Conservation (phyloP, 2,888 invertebrate genomes). For the Clusia tigrina region DNA sequence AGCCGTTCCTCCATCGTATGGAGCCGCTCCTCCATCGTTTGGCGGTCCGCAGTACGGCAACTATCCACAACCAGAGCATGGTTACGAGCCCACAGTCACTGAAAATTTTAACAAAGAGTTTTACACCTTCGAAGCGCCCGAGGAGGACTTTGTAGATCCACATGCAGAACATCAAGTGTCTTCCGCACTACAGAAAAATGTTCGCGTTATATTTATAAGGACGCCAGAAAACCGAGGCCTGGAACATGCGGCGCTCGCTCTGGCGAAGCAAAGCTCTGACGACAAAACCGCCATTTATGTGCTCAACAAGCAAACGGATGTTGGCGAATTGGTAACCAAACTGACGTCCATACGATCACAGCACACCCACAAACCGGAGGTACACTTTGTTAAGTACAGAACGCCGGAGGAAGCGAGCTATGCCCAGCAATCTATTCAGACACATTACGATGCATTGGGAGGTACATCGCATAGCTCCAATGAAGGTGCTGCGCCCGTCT, state of each 20-base stretch:
- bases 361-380: constrained; percentile 45
- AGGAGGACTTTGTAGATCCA: constrained; percentile 41
- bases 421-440: constrained; percentile 52
- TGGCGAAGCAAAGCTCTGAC: constrained; percentile 52
- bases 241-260: constrained; percentile 47
- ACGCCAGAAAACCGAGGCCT: constrained; percentile 54
- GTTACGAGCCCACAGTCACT: constrained; percentile 2
- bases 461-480: constrained; percentile 23
- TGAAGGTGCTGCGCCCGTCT: constrained; percentile 13
- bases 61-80: background rate
- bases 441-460: constrained; percentile 37
- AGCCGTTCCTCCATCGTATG: background rate
- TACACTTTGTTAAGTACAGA: constrained; percentile 55
- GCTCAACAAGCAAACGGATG: constrained; percentile 55
- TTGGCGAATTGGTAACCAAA: constrained; percentile 48
- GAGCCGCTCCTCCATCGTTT: background rate
- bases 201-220: constrained; percentile 57
- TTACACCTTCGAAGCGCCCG: constrained; percentile 51
- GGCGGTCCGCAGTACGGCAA: background rate
- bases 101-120: constrained; percentile 49
- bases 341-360: constrained; percentile 37
- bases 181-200: constrained; percentile 43
- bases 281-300: constrained; percentile 60
- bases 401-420: constrained; percentile 50
- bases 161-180: constrained; percentile 39